A percentile compares a stretch with the other conserved stretches of the same genome.
Evolutionary conservation across 2,113 vertebrate species (phyloP).

Genomic region (Mastomys natalensis): DNA sequence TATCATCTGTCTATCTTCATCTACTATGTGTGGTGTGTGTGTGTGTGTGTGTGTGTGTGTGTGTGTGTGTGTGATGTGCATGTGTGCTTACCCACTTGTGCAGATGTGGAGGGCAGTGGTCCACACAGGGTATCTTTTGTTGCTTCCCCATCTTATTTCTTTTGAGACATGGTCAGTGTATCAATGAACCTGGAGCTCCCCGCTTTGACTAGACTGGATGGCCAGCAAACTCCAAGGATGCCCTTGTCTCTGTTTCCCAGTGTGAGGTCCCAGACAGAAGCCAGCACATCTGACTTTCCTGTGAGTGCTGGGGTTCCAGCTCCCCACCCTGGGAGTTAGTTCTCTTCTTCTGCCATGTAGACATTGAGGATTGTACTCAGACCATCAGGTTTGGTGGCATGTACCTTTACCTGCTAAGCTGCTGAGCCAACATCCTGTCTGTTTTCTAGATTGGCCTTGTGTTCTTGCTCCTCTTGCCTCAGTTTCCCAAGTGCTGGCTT

Average conservation of each 20-base stretch:
- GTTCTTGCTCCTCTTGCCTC: not conserved
- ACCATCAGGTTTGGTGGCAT: not conserved
- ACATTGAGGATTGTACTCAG: no score
- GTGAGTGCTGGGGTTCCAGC: not conserved
- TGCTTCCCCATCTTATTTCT: not conserved
- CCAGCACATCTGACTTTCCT: not conserved
- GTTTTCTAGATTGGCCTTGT: not conserved
- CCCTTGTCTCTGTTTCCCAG: not conserved
- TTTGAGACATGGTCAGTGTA: not conserved
- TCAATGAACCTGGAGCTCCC: not conserved
- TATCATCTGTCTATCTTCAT: not conserved
- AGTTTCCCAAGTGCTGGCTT: not conserved
- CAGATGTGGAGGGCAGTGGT: not conserved
- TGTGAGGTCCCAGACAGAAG: not conserved
- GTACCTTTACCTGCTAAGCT: not conserved
- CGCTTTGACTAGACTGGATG: not conserved
- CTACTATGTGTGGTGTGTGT: not conserved
- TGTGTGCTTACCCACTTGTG: no score
- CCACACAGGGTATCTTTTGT: not conserved
- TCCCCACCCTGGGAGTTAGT: not conserved
- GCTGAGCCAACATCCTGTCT: not conserved
- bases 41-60: not conserved
- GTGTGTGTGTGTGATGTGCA: not conserved
- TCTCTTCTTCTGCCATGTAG: not conserved
- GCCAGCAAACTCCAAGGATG: not conserved